Base-by-base conservation (phyloP, 2,888 invertebrate species). In the Dugesia japonica region DNA sequence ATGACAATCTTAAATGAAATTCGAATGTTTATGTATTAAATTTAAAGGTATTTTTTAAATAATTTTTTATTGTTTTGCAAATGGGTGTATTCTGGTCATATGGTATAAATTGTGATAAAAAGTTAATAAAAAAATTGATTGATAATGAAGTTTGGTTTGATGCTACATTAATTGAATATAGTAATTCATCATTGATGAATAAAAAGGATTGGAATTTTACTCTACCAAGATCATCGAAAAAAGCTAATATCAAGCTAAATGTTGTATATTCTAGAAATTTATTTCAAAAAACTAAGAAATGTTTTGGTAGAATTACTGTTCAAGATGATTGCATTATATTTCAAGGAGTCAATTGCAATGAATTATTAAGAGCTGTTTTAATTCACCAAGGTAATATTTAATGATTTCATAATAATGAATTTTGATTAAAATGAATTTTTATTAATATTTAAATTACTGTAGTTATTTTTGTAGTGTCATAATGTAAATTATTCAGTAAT, bases 291-390 rank as follows among this genome's bases (percentile, higher is more conserved):
- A 56, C 56, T 23, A 4, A n/a, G 4, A 56, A 56, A 56, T 56
- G 56, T n/a, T 56, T 56, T n/a, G 56, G 56, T 56, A 4, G 56
- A 20, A 56, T 56, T 23, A 56, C 56, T 1, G 56, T 56, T n/a
- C 56, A 56, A 20, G 23, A 23, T 23, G 56, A 56, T n/a, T 56
- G 56, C 23, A 56, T 56, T n/a, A 23, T 56, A 56, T 56, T 56
- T n/a, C 56, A 56, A n/a, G 56, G 56, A 56, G 17, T 56, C 56
- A 56, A 56, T 56, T 56, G 56, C 23, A 23, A 56, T 56, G 56
- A 56, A n/a, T 7, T 56, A n/a, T n/a, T 56, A n/a, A 56, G 17
- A 56, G 56, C 56, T n/a, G 17, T 56, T 23, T 4, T 56, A n/a
- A 20, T 7, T 56, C 56, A 56, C 7, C 56, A n/a, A 56, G 56